Conservation (phyloP, 1,140 invertebrate genomes). For the Drosophila teissieri region DNA sequence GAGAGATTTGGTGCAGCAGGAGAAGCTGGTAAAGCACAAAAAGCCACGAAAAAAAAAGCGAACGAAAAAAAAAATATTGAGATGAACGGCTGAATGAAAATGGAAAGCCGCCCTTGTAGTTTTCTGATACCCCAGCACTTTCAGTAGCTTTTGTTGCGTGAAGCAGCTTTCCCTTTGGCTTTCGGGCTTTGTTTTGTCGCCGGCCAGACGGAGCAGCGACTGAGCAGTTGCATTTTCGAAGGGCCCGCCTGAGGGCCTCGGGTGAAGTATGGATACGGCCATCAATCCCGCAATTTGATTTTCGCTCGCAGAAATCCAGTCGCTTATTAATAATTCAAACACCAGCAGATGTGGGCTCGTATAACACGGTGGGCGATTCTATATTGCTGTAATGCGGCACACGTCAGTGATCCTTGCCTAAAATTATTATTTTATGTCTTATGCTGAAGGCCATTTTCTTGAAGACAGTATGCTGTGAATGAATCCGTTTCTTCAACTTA, state of each 20-base stretch:
- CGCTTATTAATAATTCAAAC: constrained; percentile 3
- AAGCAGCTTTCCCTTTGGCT: constrained; percentile 16
- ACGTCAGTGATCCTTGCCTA: neutral
- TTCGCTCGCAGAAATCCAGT: constrained; percentile 5
- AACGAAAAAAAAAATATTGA: constrained; percentile 20
- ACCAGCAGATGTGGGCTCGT: too few species aligned
- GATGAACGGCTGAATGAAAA: constrained; percentile 23
- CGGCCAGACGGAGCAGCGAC: constrained; percentile 25
- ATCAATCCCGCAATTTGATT: constrained; percentile 12
- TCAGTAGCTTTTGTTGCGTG: constrained; percentile 51
- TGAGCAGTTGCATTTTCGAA: constrained; percentile 40
- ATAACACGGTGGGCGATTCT: too few species aligned
- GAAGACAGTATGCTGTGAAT: too few species aligned
- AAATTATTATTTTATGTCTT: too few species aligned
- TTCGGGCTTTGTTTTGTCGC: constrained; percentile 27
- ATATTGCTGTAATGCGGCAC: too few species aligned
- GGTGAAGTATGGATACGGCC: constrained; percentile 34
- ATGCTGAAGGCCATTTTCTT: too few species aligned
- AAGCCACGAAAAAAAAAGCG: constrained; percentile 25
- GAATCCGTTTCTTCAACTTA: too few species aligned
- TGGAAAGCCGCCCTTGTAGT: constrained; percentile 54
- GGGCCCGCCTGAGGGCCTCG: constrained; percentile 27
- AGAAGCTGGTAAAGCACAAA: constrained; percentile 14
- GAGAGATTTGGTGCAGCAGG: constrained; percentile 5
- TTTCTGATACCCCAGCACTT: constrained; percentile 46